Conservation (phyloP, 2,113 vertebrate species). For the Sinocyclocheilus grahami region DNA sequence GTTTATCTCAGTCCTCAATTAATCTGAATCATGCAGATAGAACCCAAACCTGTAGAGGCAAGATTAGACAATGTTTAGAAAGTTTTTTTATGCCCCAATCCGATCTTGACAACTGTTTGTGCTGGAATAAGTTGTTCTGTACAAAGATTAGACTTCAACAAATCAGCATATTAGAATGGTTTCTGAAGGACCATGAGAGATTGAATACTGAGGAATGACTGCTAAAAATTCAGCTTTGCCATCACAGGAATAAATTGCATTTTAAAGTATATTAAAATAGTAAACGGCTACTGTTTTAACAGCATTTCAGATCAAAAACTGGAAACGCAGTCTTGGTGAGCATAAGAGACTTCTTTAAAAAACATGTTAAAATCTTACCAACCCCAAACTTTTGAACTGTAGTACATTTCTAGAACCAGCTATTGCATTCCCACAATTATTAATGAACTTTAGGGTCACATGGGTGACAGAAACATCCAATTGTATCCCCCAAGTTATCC, state of each 20-base stretch:
- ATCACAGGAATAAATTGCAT: too few species aligned
- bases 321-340: too few species aligned
- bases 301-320: too few species aligned
- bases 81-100: not conserved
- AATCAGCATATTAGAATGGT: too few species aligned
- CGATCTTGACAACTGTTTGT: not conserved
- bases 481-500: not conserved
- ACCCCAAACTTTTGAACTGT: not conserved
- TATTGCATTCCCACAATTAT: not conserved
- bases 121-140: not conserved
- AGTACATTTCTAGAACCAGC: not conserved
- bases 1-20: not conserved
- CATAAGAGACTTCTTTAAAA: too few species aligned
- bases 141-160: not conserved
- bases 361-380: too few species aligned
- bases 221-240: too few species aligned
- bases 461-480: not conserved
- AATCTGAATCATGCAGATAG: not conserved
- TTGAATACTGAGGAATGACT: not conserved
- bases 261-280: too few species aligned
- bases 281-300: too few species aligned
- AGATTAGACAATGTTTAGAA: not conserved
- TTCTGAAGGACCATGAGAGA: not conserved
- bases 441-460: not conserved
- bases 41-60: not conserved